Conservation (phyloP, 1,140 invertebrate species). For the Copidosoma floridanum region DNA sequence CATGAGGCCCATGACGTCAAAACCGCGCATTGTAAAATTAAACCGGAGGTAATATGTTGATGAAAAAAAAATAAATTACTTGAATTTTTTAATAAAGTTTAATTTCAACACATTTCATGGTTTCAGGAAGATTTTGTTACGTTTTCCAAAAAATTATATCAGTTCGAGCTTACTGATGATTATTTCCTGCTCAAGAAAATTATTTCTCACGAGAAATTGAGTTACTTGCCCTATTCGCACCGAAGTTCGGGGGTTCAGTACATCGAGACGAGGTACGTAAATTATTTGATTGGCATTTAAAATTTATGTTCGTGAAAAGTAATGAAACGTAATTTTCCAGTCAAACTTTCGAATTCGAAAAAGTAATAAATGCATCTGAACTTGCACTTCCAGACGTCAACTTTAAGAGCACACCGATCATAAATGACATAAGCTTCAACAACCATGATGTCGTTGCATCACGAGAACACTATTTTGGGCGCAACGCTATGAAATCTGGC, state of each 20-base stretch:
- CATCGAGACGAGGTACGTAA: slow-evolving; percentile 44
- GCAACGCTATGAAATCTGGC: slow-evolving; percentile 39
- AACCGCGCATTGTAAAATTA: slow-evolving; percentile 26
- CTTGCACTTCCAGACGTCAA: slow-evolving; percentile 20
- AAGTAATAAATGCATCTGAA: slow-evolving; percentile 24
- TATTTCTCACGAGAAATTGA: slow-evolving; percentile 39
- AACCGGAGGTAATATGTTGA: slow-evolving; percentile 29
- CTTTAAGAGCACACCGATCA: slow-evolving; percentile 28
- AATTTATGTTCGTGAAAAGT: background rate
- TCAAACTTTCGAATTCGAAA: slow-evolving; percentile 45
- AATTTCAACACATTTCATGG: background rate
- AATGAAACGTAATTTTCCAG: slow-evolving; percentile 34
- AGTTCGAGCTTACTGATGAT: slow-evolving; percentile 36
- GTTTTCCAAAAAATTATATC: slow-evolving; percentile 36
- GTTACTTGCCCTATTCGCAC: slow-evolving; percentile 46
- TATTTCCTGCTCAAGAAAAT: slow-evolving; percentile 41
- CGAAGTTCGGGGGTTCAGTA: slow-evolving; percentile 44
- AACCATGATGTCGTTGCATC: slow-evolving; percentile 17
- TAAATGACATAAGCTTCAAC: slow-evolving; percentile 38
- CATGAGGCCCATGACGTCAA: slow-evolving; percentile 31
- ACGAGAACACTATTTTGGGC: slow-evolving; percentile 25
- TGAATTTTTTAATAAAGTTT: background rate
- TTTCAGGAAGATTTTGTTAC: slow-evolving; percentile 41
- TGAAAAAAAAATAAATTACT: background rate
- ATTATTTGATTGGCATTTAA: background rate